phyloP scores from a whole-genome alignment of 1,140 invertebrate genomes.

The Ericerus pela region DNA sequence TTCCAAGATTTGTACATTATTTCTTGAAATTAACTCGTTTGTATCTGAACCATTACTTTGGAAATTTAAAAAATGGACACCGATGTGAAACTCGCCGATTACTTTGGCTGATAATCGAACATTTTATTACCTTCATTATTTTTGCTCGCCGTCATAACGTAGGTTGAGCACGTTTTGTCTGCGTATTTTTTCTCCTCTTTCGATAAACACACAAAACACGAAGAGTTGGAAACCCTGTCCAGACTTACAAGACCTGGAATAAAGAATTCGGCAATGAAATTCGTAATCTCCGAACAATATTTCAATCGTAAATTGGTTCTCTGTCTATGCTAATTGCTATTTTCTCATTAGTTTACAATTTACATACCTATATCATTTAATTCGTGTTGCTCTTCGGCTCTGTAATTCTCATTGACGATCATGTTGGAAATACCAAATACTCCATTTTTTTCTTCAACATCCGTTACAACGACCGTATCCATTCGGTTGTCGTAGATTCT shows the following conservation, averaged over 20 bases:
- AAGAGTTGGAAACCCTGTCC: neutral
- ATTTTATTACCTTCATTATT: neutral
- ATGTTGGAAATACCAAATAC: neutral
- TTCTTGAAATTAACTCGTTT: neutral
- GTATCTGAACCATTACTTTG: neutral
- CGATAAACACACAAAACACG: neutral
- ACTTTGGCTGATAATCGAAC: neutral
- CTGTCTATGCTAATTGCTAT: neutral
- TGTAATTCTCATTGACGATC: neutral
- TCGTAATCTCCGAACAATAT: too few species aligned
- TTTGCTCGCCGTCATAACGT: neutral
- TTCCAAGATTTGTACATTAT: neutral
- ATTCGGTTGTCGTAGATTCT: neutral
- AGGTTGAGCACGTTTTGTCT: neutral
- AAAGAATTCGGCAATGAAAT: neutral
- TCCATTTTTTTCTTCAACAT: neutral
- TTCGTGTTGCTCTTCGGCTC: neutral
- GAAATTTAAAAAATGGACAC: neutral
- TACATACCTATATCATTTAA: neutral
- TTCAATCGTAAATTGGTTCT: too few species aligned
- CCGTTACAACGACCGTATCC: neutral
- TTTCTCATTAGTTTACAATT: neutral
- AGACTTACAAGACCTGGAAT: neutral
- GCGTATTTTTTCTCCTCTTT: neutral
- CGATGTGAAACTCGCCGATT: neutral